phyloP scores from a whole-genome alignment of 2,888 invertebrate species.

The Eupithecia subumbrata region DNA sequence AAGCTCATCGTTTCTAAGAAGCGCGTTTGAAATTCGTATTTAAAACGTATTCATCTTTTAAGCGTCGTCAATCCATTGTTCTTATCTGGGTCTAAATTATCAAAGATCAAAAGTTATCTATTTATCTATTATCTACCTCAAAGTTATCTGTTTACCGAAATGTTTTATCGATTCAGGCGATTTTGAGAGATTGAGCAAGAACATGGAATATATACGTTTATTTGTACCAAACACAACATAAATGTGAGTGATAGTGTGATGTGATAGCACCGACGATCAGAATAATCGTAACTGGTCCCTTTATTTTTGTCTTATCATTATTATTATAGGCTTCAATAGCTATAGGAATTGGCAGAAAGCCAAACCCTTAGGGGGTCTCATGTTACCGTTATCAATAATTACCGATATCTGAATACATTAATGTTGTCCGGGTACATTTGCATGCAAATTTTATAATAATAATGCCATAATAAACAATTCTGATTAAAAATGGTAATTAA shows the following conservation, averaged over 20 bases:
- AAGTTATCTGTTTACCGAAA: not conserved
- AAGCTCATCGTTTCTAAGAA: not conserved
- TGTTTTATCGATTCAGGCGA: not conserved
- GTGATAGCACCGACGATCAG: not conserved
- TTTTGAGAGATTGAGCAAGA: too few relatives aligned
- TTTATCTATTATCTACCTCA: not conserved
- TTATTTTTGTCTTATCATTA: not conserved
- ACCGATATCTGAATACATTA: conserved; percentile 24
- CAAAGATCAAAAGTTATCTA: not conserved
- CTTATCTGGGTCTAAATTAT: not conserved
- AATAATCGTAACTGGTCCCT: not conserved
- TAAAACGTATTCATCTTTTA: not conserved
- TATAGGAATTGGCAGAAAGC: conserved; percentile 20
- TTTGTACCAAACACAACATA: too few relatives aligned
- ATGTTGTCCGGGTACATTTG: conserved; percentile 20
- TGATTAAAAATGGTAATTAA: conserved; percentile 1
- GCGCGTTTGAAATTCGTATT: not conserved
- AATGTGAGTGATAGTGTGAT: not conserved
- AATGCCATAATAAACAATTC: not conserved
- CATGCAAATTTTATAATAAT: conserved; percentile 13
- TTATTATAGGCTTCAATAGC: not conserved
- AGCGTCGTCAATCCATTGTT: not conserved
- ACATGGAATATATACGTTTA: too few relatives aligned
- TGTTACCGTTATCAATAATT: conserved; percentile 25
- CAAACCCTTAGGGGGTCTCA: conserved; percentile 27